Conservation (phyloP, 30 jellyfish, hydroid and myxozoan species). For the Haliclystus octoradiatus region DNA sequence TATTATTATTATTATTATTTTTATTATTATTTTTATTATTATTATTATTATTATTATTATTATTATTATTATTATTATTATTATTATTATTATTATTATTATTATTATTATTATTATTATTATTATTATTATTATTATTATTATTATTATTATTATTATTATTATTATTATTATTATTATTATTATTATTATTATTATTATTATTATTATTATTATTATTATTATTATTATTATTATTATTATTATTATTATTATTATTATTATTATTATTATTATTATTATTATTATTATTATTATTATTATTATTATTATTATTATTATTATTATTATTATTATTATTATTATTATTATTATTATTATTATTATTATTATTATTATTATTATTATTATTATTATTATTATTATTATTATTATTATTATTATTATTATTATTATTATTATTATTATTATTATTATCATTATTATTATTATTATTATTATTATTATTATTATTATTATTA, state of each 20-base stretch:
- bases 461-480: neutral
- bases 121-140: neutral
- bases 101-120: neutral
- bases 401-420: neutral
- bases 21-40: neutral
- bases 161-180: neutral
- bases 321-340: neutral
- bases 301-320: neutral
- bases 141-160: neutral
- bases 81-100: neutral
- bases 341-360: neutral
- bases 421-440: neutral
- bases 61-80: neutral
- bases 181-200: neutral
- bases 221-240: neutral
- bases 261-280: neutral
- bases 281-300: neutral
- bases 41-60: neutral
- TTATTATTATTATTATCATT: constrained; percentile 1
- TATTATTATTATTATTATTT: neutral
- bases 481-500: neutral
- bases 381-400: neutral
- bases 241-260: neutral
- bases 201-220: neutral
- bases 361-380: neutral